Evolutionary conservation across 1,140 invertebrate genomes (phyloP), one percentile per base, ranked within the genome.

Genomic region (Venturia canescens): DNA sequence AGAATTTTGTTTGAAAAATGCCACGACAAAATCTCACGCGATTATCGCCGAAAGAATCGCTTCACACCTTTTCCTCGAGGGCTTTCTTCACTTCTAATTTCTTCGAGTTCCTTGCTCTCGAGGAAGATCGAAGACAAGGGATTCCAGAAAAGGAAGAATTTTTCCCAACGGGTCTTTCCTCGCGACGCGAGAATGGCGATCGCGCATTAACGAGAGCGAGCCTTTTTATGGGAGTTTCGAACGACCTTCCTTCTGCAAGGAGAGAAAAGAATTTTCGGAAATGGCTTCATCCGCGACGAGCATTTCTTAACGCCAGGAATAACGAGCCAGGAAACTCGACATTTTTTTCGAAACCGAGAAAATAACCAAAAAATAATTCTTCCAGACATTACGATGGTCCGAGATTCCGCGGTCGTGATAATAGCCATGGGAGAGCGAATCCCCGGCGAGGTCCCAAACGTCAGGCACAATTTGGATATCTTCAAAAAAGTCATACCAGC

Each of bases 401-500:
- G 89, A 71, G 85, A 90, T 74, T 90, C 89, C 9, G 80, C 86
- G 9, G 88, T 89, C 50, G 86, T 90, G 71, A 83, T 90, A 75
- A 88, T 90, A 75, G 82, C 86, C 15, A 83, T 87, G 48, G 82
- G 82, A 16, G 86, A 89, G 34, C 80, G 79, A 34, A 71, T 60
- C 66, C 63, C 83, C 1, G 81, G 79, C 0, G 85, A 89, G 70
- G 71, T 69, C 7, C 79, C 85, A 15, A 85, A 87, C 69, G 92
- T 95, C 15, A 92, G 93, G 79, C 89, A 93, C 67, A 95, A 95
- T 84, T 89, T 93, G 6, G 92, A 94, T 70, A 93, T 94, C 72
- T 94, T 94, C 84, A 94, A 93, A 85, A 92, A 89, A 72, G 92
- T 94, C 80, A 91, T 94, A 81, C 94, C 94, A 44, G 85, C 92